A percentile compares a stretch with the other conserved stretches of the same genome.
phyloP scores from a whole-genome alignment of 2,113 vertebrate genomes.

The Trichomycterus rosablanca region DNA sequence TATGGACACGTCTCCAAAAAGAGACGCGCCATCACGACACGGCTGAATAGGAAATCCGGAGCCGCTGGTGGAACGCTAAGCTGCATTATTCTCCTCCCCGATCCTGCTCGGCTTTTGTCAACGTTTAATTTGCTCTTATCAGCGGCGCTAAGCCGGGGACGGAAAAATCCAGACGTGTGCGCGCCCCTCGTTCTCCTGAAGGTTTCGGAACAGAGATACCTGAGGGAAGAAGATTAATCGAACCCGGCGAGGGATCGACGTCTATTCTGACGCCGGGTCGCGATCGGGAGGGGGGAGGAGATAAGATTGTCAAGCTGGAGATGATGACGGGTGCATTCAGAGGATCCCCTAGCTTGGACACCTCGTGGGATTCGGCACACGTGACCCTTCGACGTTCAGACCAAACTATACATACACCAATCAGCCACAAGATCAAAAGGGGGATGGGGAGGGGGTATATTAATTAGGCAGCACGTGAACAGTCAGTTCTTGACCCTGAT shows the following conservation, averaged over 20 bases:
- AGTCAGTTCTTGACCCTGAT: no score
- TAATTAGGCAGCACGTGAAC: no score
- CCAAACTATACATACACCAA: no score
- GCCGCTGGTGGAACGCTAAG: conserved; percentile 59
- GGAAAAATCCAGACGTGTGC: conserved; percentile 93
- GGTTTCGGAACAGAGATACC: conserved; percentile 83
- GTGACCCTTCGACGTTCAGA: no score
- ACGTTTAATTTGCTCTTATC: conserved; percentile 99
- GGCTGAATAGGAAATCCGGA: conserved; percentile 84
- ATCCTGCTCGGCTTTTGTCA: conserved; percentile 75
- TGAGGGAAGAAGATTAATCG: conserved; percentile 90
- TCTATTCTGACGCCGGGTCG: conserved; percentile 86
- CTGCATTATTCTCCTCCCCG: conserved; percentile 57
- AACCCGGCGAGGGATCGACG: conserved; percentile 84
- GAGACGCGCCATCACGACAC: conserved; percentile 75
- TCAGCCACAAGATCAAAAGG: no score
- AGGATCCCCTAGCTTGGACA: no score
- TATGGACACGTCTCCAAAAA: conserved; percentile 60
- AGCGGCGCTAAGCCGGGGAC: conserved; percentile 78
- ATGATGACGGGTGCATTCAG: conserved; percentile 61
- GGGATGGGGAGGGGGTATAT: no score
- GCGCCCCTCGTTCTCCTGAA: conserved; percentile 87
- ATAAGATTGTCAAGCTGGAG: conserved; percentile 91
- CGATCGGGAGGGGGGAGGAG: conserved; percentile 67
- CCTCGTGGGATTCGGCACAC: no score